Percentiles rank a stretch among this genome's conserved stretches.
These are phyloP conservation scores for Stichopus chloronotus DNA, from an alignment of 35 echinoderm and acorn worm species.

Conservation along the genomic window DNA sequence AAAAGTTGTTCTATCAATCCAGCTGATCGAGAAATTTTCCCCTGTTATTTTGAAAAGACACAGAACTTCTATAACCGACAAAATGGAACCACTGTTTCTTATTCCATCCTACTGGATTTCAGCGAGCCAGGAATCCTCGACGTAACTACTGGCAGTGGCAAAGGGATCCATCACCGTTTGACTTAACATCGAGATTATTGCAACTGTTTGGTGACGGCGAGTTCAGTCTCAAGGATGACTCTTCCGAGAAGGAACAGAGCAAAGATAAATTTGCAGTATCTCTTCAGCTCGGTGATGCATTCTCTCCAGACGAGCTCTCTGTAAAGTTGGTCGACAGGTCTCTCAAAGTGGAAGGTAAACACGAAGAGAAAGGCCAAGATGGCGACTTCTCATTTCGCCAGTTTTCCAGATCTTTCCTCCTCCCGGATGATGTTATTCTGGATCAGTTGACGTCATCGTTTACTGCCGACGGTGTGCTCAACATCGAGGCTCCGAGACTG, in stretches of 20 bases:
- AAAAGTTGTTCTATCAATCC: no score
- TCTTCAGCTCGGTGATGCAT: neutral
- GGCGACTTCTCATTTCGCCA: slow-evolving; percentile 14
- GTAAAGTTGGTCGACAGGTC: neutral
- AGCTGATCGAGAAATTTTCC: neutral
- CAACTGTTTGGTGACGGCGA: neutral
- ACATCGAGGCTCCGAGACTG: slow-evolving; percentile 38
- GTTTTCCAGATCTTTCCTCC: neutral
- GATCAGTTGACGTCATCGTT: slow-evolving; percentile 20
- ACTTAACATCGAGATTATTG: neutral
- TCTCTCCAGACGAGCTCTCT: slow-evolving; percentile 19
- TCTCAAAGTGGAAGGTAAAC: slow-evolving; percentile 37
- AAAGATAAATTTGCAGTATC: no score
- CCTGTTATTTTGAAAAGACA: neutral
- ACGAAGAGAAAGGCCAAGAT: slow-evolving; percentile 35
- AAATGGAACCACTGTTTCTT: neutral
- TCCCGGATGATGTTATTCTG: neutral
- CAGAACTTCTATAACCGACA: no score
- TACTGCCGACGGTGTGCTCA: slow-evolving; percentile 13
- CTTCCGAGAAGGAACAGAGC: neutral
- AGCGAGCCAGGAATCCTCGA: neutral
- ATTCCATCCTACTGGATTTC: neutral
- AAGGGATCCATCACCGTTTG: neutral
- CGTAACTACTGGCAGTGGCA: neutral
- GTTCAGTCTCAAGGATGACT: neutral